Conservation (phyloP, 2,113 vertebrate species). For the Marmota monax region DNA sequence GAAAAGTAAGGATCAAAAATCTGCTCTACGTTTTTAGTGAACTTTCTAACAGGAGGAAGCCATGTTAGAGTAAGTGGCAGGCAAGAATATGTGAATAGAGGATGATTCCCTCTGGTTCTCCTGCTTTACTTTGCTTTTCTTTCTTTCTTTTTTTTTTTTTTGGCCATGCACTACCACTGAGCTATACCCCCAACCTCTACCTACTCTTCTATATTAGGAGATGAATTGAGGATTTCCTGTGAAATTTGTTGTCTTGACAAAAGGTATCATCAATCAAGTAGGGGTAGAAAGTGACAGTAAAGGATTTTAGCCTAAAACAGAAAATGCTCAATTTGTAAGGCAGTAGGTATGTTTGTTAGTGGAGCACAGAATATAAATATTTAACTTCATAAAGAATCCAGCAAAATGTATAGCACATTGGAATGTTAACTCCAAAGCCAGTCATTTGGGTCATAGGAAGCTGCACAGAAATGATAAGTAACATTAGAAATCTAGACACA, state of each 20-base stretch:
- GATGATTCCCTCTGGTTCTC: background rate
- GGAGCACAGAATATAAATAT: background rate
- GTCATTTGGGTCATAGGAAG: background rate
- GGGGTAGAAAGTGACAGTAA: background rate
- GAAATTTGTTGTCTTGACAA: background rate
- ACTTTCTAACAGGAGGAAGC: background rate
- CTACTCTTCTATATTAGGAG: background rate
- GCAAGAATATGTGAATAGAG: no score
- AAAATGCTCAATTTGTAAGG: background rate
- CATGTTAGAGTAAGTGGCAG: background rate
- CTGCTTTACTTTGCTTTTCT: no score
- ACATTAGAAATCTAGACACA: background rate
- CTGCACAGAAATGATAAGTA: background rate
- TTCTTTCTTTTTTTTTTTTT: background rate
- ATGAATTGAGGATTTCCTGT: background rate
- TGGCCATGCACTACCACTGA: no score
- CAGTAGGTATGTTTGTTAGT: background rate
- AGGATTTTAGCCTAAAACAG: background rate
- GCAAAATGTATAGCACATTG: background rate
- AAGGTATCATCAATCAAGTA: background rate
- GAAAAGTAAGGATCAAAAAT: conserved; percentile 39
- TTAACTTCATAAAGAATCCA: background rate
- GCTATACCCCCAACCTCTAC: no score
- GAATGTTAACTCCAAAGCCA: background rate
- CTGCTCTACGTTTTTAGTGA: background rate